Conservation (phyloP, 2,888 invertebrate species). For the Drosophila paranaensis region DNA sequence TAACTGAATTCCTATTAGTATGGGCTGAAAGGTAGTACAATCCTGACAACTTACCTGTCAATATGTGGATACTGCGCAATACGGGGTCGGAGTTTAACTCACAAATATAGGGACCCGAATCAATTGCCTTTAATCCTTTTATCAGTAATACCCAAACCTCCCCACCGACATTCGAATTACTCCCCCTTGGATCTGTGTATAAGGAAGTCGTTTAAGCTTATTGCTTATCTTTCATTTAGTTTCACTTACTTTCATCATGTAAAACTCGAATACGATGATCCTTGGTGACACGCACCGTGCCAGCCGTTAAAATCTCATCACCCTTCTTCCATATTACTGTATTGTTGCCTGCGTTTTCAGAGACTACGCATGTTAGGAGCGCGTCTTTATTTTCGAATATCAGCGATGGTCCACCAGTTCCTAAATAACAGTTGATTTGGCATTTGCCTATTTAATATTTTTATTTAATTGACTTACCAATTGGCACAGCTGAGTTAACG, state of each 20-base stretch:
- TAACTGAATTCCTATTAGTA: slow-evolving; percentile 59
- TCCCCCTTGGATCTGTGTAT: slow-evolving; percentile 78
- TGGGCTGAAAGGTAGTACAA: background rate
- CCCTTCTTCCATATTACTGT: slow-evolving; percentile 92
- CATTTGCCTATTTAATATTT: background rate
- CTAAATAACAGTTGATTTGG: slow-evolving; percentile 48
- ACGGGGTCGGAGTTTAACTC: slow-evolving; percentile 93
- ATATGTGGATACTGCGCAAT: slow-evolving; percentile 91
- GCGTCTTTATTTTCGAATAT: slow-evolving; percentile 91
- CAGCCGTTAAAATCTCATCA: slow-evolving; percentile 90
- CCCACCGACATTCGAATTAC: slow-evolving; percentile 86
- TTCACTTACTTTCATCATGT: slow-evolving; percentile 89
- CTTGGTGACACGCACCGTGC: slow-evolving; percentile 90
- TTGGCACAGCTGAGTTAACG: slow-evolving; percentile 82
- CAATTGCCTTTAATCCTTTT: slow-evolving; percentile 88
- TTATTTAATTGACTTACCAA: slow-evolving; percentile 67
- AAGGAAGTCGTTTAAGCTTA: background rate
- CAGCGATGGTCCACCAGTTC: slow-evolving; percentile 83
- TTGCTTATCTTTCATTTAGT: background rate
- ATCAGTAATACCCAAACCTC: slow-evolving; percentile 95
- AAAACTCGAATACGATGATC: slow-evolving; percentile 90
- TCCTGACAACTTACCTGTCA: slow-evolving; percentile 87
- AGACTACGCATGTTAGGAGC: slow-evolving; percentile 92
- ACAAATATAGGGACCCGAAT: slow-evolving; percentile 92
- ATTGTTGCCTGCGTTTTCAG: slow-evolving; percentile 86